Evolutionary conservation across 2,113 vertebrate species (phyloP), one percentile per base, ranked within the genome.

Genomic region (Indri indri): DNA sequence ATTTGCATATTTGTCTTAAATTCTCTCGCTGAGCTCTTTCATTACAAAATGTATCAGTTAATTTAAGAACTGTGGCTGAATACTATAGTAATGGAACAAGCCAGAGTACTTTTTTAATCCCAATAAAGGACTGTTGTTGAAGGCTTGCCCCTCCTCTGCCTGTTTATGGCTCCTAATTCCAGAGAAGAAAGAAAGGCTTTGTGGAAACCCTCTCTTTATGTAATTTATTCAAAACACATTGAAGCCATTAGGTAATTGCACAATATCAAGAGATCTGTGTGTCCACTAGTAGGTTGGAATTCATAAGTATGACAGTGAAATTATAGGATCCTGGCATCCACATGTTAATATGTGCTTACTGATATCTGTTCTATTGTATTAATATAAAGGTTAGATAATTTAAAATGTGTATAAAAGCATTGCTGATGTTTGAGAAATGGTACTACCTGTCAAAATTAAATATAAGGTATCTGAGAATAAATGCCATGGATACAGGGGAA

Each of bases 131-230:
- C 93, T 85, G 65, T 83, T 93, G 73, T 79, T 86, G 90, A 93
- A 95, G 76, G 91, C 8, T 32, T 71, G 77, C 40, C 83, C 86
- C 82, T 96, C 42, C 83, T 73, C 85, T 95, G 65, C 37, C 70
- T 90, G 88, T 88, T 95, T 95, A 95, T 5, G 12, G 82, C 61
- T 93, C 61, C 42, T 14, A 92, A 73, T 23, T 87, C 45, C 92
- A 88, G 90, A 93, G 54, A 89, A 97, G 54, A 97, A 96, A 79
- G 86, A 66, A 27, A 79, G 54, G 87, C 76, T 87, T 91, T 97
- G 74, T 94, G 59, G 65, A 68, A 97, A 22, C 18, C 27, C 30
- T 71, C 18, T 88, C 65, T 95, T 79, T 90, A 63, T 57, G 34
- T 40, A 82, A 94, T 94, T 90, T 85, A 92, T 91, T 97, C 83